Evolutionary conservation across 2,797 vertebrate genomes (phyloP), one percentile per base, ranked within the genome.

Genomic region (Tenualosa ilisha): DNA sequence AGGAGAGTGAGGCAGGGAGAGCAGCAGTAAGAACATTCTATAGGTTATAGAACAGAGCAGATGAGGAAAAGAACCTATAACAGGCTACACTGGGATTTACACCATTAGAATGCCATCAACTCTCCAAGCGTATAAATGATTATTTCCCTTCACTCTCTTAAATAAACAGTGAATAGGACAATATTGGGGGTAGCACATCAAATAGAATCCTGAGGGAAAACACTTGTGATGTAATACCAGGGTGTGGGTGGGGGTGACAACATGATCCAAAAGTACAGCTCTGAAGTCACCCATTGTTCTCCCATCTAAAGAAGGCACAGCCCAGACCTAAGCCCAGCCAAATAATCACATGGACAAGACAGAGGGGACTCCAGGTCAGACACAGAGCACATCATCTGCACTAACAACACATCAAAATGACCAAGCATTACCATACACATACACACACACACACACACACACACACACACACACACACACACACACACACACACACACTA

Each of bases 1-100:
- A 3, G 72, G 82, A 86, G 50, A 26, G 68, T 75, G 85, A 91
- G 81, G 81, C 72, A 86, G 82, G 89, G 89, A 92, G 87, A 88
- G 65, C 88, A 88, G 87, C n/a, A 86, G 87, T 91, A 7, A 68
- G 22, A 46, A 7, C 31, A 31, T 31, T 31, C 31, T 31, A 31
- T 31, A 31, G 31, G 31, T 31, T 31, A 31, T 31, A 31, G 31
- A 31, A 31, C 31, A 31, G 31, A 31, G 31, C 31, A 37, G 24
- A 37, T 20, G 65, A 37, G 65, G 2, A 26, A 68, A 68, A 13
- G 20, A 24, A 7, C 22, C 0, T 22, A 61, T 61, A 61, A 61
- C 13, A 54, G 54, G 20, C 4, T 61, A 61, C 56, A 61, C 22
- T n/a, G 56, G 56, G 56, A 61, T 61, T 61, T 61, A 5, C 56